Base-by-base conservation (phyloP, 2,113 vertebrate species). In the Sardina pilchardus region DNA sequence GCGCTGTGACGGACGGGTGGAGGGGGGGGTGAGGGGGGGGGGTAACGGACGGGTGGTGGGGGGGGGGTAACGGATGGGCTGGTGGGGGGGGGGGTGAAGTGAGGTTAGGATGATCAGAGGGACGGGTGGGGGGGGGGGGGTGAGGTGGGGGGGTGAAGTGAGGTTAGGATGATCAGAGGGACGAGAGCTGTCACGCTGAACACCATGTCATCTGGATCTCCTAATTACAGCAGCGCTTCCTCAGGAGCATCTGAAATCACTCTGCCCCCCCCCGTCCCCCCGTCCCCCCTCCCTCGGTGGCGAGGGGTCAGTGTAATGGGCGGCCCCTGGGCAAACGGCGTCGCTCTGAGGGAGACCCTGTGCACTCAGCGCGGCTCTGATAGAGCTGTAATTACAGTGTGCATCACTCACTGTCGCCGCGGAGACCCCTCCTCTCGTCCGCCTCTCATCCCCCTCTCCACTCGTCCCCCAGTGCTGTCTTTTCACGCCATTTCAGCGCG, bases 301-400 rank as follows among this genome's bases (percentile, higher is more conserved):
- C 71, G 82, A 59, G 88, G 90, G 89, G 89, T 91, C 88, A 89
- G 84, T 53, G 88, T 92, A 90, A 90, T 87, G 86, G 90, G 88
- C 85, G 87, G 63, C 83, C 90, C 89, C 88, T 84, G 82, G 87
- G 89, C 85, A 88, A 91, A 89, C 87, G 83, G 83, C 39, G 81
- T 84, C 87, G 85, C 85, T 89, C 82, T 89, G 82, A 84, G 85
- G 84, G 59, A 86, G 87, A 85, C 87, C 86, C 87, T 75, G n/a
- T 43, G 19, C 45, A 34, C 84, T 78, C 84, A 14, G 47, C 36
- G 26, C 59, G 42, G 9, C 89, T 89, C 91, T 92, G 91, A 93
- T 93, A 93, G 93, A 92, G 89, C 90, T 78, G 85, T 92, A 93
- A 94, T 94, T 93, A 93, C 90, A 92, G 92, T 85, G 89, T 81